phyloP scores from a whole-genome alignment of 2,797 vertebrate species.

The Lepus oiostolus region DNA sequence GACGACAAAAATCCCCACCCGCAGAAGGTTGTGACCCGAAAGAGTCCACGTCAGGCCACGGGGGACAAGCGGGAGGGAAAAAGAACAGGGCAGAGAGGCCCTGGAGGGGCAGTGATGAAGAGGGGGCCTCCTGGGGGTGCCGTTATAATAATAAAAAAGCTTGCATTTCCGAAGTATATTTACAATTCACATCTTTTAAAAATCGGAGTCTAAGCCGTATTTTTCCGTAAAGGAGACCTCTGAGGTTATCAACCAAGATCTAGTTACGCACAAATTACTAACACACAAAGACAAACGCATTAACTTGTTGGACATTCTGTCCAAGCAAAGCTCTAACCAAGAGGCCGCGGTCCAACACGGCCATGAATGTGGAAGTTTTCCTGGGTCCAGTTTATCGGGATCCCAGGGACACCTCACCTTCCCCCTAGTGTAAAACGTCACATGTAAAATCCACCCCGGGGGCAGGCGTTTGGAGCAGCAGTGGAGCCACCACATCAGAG shows the following conservation, averaged over 20 bases:
- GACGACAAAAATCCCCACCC: too few relatives aligned
- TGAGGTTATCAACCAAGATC: neutral
- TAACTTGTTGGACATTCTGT: neutral
- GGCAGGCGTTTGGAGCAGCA: too few relatives aligned
- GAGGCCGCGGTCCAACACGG: neutral
- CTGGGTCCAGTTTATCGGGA: neutral
- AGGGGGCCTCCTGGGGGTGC: fast-evolving
- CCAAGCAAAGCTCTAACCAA: neutral
- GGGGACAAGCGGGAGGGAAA: neutral
- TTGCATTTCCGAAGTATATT: neutral
- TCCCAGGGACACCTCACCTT: neutral
- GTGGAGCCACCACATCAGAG: too few relatives aligned
- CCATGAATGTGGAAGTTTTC: neutral
- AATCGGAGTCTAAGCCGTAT: neutral
- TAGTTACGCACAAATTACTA: neutral
- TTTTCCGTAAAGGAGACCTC: neutral
- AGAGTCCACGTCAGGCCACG: too few relatives aligned
- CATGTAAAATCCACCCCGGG: too few relatives aligned
- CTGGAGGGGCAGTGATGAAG: fast-evolving
- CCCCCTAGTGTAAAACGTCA: too few relatives aligned
- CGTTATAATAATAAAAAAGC: neutral
- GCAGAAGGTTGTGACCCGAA: too few relatives aligned
- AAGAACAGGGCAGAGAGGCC: fast-evolving
- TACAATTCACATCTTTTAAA: neutral
- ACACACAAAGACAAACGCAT: neutral